Evolutionary conservation across 1,140 invertebrate species (phyloP), one percentile per base, ranked within the genome.

Genomic region (Drosophila lini): DNA sequence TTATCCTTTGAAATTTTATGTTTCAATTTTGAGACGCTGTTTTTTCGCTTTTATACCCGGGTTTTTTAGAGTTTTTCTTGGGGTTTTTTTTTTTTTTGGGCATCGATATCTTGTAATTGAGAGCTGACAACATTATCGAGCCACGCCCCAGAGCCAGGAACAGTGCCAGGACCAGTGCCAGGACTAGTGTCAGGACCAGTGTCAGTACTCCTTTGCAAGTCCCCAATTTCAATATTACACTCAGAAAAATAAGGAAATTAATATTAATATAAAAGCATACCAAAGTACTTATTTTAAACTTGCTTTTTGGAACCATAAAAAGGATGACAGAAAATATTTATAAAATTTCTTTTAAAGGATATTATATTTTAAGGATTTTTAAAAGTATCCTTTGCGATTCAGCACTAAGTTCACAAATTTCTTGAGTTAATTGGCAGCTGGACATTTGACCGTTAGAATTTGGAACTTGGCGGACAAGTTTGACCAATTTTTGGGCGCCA

Each of bases 81-180:
- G 22, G 22, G 28, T 28, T 25, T 9, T 13, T 31, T 32, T 19
- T 1, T 44, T 28, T 31, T 13, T 3, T 19, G 15, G 36, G 28
- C 44, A 70, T 53, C 34, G 10, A 70, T 70, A 8, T n/a, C 48
- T 47, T 76, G 55, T 76, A 76, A 76, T 76, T 77, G 55, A 68
- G 73, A 76, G 48, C 73, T 76, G 74, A 76, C 74, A 76, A 68
- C 73, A 76, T 76, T 76, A 76, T 76, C 74, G 73, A 57, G 15
- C 41, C 50, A 76, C 73, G 62, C 74, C 74, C 41, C 13, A 55
- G 34, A 3, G 52, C 34, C 48, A 28, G 45, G 45, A 47, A 6
- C 19, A 31, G 15, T 48, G 25, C 5, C 47, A 28, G 22, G 8
- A 15, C 1, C 44, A 55, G 34, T 5, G 52, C 34, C 48, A 28